Conservation (phyloP, 2,888 invertebrate genomes). For the Bellardia bayeri region DNA sequence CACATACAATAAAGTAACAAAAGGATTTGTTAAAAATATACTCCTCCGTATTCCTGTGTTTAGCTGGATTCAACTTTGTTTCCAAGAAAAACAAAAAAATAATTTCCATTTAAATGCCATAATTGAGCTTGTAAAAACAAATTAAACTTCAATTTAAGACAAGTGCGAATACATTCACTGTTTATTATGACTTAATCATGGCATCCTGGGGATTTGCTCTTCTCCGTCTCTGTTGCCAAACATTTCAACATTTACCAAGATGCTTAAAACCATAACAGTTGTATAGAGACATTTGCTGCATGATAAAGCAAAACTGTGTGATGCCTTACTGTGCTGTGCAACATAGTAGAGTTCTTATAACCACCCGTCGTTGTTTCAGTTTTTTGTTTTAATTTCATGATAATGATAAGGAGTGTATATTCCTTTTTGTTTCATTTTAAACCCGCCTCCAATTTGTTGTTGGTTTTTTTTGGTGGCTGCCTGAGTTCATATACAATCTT, state of each 20-base stretch:
- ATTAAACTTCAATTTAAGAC: constrained; percentile 81
- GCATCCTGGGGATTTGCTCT: constrained; percentile 69
- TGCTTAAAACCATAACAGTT: constrained; percentile 34
- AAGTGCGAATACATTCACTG: constrained; percentile 68
- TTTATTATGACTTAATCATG: constrained; percentile 74
- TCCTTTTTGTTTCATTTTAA: constrained; percentile 18
- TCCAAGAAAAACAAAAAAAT: background rate
- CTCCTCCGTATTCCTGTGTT: background rate
- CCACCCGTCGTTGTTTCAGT: constrained; percentile 52
- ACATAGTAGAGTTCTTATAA: constrained; percentile 34
- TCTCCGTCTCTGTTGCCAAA: constrained; percentile 6
- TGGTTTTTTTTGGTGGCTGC: background rate
- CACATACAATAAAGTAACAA: constrained; percentile 5
- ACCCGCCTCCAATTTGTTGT: constrained; percentile 66
- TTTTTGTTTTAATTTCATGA: constrained; percentile 33
- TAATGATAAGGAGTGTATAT: constrained; percentile 30
- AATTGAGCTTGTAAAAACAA: constrained; percentile 81
- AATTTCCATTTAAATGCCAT: constrained; percentile 75
- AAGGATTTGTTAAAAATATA: constrained; percentile 45
- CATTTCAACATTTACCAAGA: constrained; percentile 29
- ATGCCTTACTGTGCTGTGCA: constrained; percentile 42
- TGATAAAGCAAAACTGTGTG: constrained; percentile 67
- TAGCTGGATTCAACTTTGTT: constrained; percentile 15
- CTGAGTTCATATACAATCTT: constrained; percentile 25
- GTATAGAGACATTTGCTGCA: constrained; percentile 36